Evolutionary conservation across 2,797 vertebrate species (phyloP).

Genomic region (Rhincodon typus): DNA sequence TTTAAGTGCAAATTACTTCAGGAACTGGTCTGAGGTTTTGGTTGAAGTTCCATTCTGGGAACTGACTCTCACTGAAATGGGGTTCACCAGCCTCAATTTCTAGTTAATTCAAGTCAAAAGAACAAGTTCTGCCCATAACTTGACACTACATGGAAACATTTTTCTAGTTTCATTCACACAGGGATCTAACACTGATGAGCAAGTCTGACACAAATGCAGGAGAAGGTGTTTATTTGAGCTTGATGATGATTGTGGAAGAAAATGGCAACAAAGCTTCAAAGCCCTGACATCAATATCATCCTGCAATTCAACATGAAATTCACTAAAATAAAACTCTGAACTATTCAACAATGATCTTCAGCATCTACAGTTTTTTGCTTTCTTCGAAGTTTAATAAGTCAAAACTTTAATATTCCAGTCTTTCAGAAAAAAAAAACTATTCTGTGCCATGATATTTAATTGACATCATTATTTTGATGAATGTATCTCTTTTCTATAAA

Average conservation of each 20-base stretch:
- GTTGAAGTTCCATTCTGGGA: too few relatives aligned
- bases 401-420: background rate
- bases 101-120: background rate
- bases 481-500: background rate
- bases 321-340: background rate
- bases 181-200: too few relatives aligned
- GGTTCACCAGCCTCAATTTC: background rate
- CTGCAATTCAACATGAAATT: background rate
- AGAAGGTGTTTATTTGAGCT: background rate
- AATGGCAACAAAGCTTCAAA: background rate
- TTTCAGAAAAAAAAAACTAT: background rate
- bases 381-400: background rate
- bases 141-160: background rate
- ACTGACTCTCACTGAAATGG: background rate
- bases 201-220: background rate
- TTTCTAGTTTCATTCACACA: background rate
- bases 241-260: background rate
- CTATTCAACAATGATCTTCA: background rate
- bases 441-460: background rate
- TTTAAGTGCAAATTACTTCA: constrained; percentile 6
- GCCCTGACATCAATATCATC: background rate
- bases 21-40: background rate
- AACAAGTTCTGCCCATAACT: background rate
- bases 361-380: background rate
- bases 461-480: background rate